Percentiles rank a stretch among this genome's conserved stretches.
Conservation (phyloP, 2,113 vertebrate species). For the Nesogale talazaci region DNA sequence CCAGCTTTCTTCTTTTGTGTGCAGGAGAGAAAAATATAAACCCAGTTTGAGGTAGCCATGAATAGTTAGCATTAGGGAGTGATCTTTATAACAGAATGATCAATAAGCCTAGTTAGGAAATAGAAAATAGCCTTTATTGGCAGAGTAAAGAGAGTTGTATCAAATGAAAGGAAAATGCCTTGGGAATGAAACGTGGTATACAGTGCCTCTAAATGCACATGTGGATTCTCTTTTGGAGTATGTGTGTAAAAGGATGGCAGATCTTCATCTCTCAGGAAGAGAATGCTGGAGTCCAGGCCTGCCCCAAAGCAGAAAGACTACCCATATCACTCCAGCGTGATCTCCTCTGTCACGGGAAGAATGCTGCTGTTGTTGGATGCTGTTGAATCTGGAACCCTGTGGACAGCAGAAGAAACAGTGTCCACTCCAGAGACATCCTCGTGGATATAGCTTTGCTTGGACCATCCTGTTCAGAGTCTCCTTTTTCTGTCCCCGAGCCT, state of each 20-base stretch:
- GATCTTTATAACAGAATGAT: not conserved
- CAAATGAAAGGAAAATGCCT: constrained; percentile 1
- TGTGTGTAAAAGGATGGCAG: constrained; percentile 59
- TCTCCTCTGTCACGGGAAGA: constrained; percentile 6
- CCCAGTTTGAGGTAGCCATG: not conserved
- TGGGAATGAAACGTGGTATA: not conserved
- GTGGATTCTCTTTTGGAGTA: constrained; percentile 62
- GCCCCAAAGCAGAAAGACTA: constrained; percentile 36
- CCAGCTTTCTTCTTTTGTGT: not conserved
- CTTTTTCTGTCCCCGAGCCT: too few species aligned
- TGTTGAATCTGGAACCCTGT: not conserved
- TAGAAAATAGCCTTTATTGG: too few species aligned
- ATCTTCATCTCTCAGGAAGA: constrained; percentile 46
- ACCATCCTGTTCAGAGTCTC: not conserved
- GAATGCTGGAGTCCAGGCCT: constrained; percentile 37
- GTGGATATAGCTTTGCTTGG: not conserved
- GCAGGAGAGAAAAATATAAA: not conserved
- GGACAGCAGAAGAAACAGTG: not conserved
- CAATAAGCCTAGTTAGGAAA: not conserved
- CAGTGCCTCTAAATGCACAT: not conserved
- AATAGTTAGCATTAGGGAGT: constrained; percentile 20
- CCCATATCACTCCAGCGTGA: constrained; percentile 43
- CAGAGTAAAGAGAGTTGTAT: not conserved
- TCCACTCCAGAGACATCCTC: too few species aligned
- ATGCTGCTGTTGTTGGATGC: not conserved